Conservation (phyloP, 2,888 invertebrate genomes). For the Hartigia nigra region DNA sequence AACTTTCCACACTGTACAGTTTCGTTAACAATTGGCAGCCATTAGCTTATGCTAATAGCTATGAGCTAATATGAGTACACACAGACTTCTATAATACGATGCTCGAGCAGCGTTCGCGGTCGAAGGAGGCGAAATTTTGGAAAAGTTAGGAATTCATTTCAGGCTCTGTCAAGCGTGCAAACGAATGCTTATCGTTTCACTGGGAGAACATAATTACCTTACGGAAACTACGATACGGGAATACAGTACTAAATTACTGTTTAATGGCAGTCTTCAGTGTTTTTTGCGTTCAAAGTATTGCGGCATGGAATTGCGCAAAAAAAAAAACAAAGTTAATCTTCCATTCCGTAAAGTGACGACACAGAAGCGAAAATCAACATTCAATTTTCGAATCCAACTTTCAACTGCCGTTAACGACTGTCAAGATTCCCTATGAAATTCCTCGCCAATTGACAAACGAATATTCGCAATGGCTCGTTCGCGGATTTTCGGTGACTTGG, state of each 20-base stretch:
- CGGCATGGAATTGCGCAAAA: not conserved
- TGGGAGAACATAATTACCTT: not conserved
- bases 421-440: not conserved
- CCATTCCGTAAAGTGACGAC: not conserved
- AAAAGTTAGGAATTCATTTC: constrained; percentile 35
- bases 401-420: too few relatives aligned
- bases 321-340: not conserved
- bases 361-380: not conserved
- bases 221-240: not conserved
- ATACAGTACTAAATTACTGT: not conserved
- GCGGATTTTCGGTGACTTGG: not conserved
- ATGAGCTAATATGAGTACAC: not conserved
- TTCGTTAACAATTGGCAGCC: not conserved
- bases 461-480: not conserved
- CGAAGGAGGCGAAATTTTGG: not conserved
- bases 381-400: not conserved
- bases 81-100: not conserved
- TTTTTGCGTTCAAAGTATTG: not conserved
- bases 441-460: not conserved
- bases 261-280: not conserved
- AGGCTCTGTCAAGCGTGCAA: constrained; percentile 38
- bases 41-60: not conserved
- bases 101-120: not conserved
- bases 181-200: constrained; percentile 27
- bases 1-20: not conserved